Evolutionary conservation across 2,888 invertebrate species (phyloP).

Genomic region (Salpingus planirostris): DNA sequence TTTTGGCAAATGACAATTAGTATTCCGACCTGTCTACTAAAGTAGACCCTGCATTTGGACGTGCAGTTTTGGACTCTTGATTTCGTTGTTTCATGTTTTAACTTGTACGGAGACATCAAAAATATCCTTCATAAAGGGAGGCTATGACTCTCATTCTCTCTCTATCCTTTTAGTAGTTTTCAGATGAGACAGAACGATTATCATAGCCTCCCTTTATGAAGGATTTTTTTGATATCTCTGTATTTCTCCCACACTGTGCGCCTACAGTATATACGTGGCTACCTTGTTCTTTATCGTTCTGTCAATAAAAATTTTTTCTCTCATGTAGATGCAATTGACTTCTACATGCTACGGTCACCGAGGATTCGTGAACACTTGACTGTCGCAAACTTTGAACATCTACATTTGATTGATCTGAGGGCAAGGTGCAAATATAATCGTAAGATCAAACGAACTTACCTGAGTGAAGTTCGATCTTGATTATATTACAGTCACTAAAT

Average conservation of each 20-base stretch:
- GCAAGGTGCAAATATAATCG: conserved; percentile 11
- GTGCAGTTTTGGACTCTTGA: no score
- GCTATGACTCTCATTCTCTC: no score
- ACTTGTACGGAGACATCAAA: no score
- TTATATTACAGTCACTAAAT: no score
- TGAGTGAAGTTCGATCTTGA: conserved; percentile 12
- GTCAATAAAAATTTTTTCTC: conserved; percentile 1
- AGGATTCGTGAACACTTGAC: neutral
- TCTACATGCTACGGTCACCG: neutral
- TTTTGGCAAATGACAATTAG: conserved; percentile 18
- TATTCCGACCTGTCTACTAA: conserved; percentile 4
- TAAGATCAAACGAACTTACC: conserved; percentile 10
- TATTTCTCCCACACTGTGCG: neutral
- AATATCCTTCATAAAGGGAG: no score
- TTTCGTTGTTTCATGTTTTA: no score
- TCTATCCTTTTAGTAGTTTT: no score
- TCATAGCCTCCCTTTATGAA: no score
- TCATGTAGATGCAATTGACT: neutral
- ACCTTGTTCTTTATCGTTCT: neutral
- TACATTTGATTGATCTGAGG: conserved; percentile 6
- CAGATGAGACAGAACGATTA: no score
- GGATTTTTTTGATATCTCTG: no score
- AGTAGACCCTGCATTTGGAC: neutral
- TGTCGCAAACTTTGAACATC: conserved; percentile 6
- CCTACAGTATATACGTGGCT: neutral